Evolutionary conservation across 2,888 invertebrate genomes (phyloP).

Genomic region (Palloptera scutellata): DNA sequence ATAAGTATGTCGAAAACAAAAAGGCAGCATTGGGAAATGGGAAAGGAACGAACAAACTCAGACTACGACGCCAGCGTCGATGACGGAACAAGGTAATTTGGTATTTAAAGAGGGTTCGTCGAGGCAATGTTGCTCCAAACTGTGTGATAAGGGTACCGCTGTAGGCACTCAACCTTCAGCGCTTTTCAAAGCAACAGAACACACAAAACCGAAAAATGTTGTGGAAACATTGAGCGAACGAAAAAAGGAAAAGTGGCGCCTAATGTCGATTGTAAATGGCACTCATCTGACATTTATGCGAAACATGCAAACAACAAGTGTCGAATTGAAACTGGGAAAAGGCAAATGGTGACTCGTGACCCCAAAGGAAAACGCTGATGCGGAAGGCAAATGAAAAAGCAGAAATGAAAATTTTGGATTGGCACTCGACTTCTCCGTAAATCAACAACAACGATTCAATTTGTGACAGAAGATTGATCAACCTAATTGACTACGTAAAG

Average conservation of each 20-base stretch:
- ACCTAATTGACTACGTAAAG: no score
- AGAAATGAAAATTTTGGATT: background rate
- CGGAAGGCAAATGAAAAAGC: background rate
- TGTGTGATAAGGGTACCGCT: no score
- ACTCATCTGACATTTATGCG: constrained; percentile 43
- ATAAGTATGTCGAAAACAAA: background rate
- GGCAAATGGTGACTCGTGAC: background rate
- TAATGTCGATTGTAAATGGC: constrained; percentile 39
- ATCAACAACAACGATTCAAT: background rate
- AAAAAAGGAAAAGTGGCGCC: constrained; percentile 11
- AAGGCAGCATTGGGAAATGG: no score
- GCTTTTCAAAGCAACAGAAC: background rate
- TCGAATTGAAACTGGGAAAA: background rate
- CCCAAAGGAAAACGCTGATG: background rate
- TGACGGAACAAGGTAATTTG: constrained; percentile 2
- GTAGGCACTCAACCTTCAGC: no score
- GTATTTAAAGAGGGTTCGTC: constrained; percentile 8
- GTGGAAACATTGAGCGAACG: background rate
- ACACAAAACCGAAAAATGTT: background rate
- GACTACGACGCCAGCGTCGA: constrained; percentile 4
- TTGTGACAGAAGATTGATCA: no score
- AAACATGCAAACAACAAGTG: constrained; percentile 40
- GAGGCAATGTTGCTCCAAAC: background rate
- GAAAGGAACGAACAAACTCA: background rate
- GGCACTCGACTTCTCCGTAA: background rate